These are phyloP conservation scores for Bactericera cockerelli DNA, from an alignment of 1,140 invertebrate genomes.

Conservation along the genomic window DNA sequence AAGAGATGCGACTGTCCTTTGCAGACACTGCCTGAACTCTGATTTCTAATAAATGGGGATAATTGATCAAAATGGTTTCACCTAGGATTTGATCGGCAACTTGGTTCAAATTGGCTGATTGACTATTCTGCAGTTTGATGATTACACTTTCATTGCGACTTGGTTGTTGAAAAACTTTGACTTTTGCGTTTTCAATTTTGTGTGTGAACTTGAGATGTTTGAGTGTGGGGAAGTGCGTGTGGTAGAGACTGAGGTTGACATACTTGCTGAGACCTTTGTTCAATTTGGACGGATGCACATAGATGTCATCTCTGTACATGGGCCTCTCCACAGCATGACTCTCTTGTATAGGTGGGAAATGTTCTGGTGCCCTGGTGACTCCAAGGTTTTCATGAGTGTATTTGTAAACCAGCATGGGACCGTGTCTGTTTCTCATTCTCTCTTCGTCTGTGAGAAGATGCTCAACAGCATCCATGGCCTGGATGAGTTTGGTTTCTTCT, in stretches of 20 bases:
- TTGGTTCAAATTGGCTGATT: conserved; percentile 23
- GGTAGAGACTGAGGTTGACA: conserved; percentile 51
- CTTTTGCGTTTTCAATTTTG: conserved; percentile 48
- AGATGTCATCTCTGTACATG: conserved; percentile 41
- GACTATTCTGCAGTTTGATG: conserved; percentile 37
- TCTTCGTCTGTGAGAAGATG: conserved; percentile 53
- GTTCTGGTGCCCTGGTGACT: conserved; percentile 37
- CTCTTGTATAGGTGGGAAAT: conserved; percentile 44
- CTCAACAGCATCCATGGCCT: conserved; percentile 60
- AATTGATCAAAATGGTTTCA: conserved; percentile 58
- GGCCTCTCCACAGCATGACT: conserved; percentile 27
- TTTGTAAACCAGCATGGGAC: conserved; percentile 67
- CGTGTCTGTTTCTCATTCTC: conserved; percentile 57
- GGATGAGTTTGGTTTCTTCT: conserved; percentile 63
- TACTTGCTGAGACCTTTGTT: conserved; percentile 57
- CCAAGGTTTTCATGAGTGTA: conserved; percentile 43
- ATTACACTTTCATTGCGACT: conserved; percentile 72
- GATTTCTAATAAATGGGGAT: conserved; percentile 74
- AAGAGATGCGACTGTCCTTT: conserved; percentile 10
- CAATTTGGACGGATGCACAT: conserved; percentile 41
- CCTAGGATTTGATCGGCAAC: conserved; percentile 49
- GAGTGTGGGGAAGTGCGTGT: conserved; percentile 81
- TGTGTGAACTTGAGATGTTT: conserved; percentile 62
- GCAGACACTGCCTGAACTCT: conserved; percentile 42
- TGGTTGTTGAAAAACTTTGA: conserved; percentile 73